Percentiles rank a stretch among this genome's conserved stretches.
Evolutionary conservation across 1,140 invertebrate genomes (phyloP).

Genomic region (Lineus longissimus): DNA sequence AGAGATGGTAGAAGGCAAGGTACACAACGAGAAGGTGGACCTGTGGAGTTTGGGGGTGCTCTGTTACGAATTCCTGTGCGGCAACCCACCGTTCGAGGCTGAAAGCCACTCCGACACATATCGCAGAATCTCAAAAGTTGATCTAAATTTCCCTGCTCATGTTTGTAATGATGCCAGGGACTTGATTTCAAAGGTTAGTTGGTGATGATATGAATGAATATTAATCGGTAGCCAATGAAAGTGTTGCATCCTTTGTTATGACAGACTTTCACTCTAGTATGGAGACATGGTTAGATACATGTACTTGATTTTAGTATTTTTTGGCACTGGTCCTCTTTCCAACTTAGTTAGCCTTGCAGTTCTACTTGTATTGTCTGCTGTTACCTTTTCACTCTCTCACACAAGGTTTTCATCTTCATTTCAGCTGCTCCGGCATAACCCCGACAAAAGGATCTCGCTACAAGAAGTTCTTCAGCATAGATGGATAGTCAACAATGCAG

Average conservation of each 20-base stretch:
- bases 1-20: constrained; percentile 87
- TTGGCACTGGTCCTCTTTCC: no score
- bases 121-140: constrained; percentile 72
- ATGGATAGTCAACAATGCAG: constrained; percentile 61
- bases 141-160: constrained; percentile 70
- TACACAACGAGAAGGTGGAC: constrained; percentile 88
- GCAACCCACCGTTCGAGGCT: constrained; percentile 86
- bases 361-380: constrained; percentile 39
- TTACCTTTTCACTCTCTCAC: not conserved
- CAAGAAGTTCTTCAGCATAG: constrained; percentile 68
- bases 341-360: not conserved
- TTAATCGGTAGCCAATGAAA: not conserved
- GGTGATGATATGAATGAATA: not conserved
- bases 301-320: constrained; percentile 4
- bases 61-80: constrained; percentile 85
- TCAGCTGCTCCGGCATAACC: constrained; percentile 70
- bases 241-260: no score
- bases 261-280: constrained; percentile 67
- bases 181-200: constrained; percentile 74
- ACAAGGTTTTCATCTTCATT: constrained; percentile 39
- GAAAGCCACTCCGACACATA: constrained; percentile 76
- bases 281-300: constrained; percentile 74
- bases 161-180: constrained; percentile 73
- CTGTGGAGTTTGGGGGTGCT: constrained; percentile 90
- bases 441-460: constrained; percentile 66